Conservation (phyloP, 1,140 invertebrate genomes). For the Acromyrmex echinatior region DNA sequence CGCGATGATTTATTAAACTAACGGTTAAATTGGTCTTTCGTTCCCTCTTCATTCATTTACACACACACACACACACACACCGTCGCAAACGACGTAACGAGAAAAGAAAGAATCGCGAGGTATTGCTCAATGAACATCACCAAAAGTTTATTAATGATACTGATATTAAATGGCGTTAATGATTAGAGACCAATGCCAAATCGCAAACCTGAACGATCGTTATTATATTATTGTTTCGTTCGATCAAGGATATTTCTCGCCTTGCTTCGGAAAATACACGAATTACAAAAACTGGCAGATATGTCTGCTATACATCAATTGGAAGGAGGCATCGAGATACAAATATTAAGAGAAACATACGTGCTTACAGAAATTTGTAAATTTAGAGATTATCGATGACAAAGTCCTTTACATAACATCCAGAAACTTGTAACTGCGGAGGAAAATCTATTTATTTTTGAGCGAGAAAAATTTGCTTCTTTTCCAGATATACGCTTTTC, state of each 20-base stretch:
- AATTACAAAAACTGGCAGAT: conserved; percentile 23
- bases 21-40: neutral
- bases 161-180: conserved; percentile 6
- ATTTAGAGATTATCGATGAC: neutral
- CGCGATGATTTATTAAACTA: conserved; percentile 28
- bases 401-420: conserved; percentile 10
- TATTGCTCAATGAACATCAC: neutral
- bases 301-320: conserved; percentile 18
- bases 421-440: conserved; percentile 15
- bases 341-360: conserved; percentile 42
- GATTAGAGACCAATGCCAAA: neutral
- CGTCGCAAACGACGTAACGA: neutral
- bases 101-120: neutral
- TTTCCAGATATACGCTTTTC: neutral
- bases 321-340: conserved; percentile 15
- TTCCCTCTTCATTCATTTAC: neutral
- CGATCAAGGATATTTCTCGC: conserved; percentile 34
- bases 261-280: neutral
- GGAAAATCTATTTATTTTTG: neutral
- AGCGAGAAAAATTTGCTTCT: conserved; percentile 7
- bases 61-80: too few relatives aligned
- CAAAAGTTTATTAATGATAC: neutral
- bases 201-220: neutral
- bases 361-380: neutral
- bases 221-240: neutral